Base-by-base conservation (phyloP, 2,888 invertebrate species). In the Agrotis segetum region DNA sequence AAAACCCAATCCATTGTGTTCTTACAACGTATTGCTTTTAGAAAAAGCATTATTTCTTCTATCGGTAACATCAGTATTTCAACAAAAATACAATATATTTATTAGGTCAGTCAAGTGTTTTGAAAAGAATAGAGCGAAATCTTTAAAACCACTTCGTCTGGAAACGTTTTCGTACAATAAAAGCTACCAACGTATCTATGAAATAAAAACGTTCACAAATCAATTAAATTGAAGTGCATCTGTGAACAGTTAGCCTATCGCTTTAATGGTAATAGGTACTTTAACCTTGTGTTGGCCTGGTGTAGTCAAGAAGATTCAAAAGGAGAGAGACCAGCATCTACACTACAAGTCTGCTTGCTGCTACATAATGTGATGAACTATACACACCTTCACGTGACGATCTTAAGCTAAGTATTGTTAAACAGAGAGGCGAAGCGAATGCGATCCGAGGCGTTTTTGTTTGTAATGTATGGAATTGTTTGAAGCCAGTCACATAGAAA, bases 61-160 rank as follows among this genome's bases (percentile, higher is more conserved):
- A 34, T 21, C 46, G 1, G 16, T 14, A 14, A 2, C 21, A 16
- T 40, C 0, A 16, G 14, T 47, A 24, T 49, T 24, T 50, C 3
- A 17, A 14, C 0, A 24, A 34, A 50, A 63, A 6, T 1, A 24
- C 2, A 24, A 2, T n/a, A 24, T 70, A 52, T 24, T 6, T 17
- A 9, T 29, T 55, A 17, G 9, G n/a, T 17, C 17, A 17, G n/a
- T 17, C 17, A 17, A 29, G 29, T 29, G 55, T 5, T 29, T 55
- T 29, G 6, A 29, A 29, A 55, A 34, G 34, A 34, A 34, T 9
- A 34, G 34, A 34, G 7, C 17, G 17, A 11, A 17, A 55, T 53
- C 2, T 49, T 60, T n/a, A 49, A 34, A 53, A 46, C 46, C 4
- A 66, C 9, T 62, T 75, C 68, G 19, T 49, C 14, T 44, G 44